A percentile compares a stretch with the other conserved stretches of the same genome.
Evolutionary conservation across 2,888 invertebrate genomes (phyloP).

Genomic region (Eupithecia abbreviata): DNA sequence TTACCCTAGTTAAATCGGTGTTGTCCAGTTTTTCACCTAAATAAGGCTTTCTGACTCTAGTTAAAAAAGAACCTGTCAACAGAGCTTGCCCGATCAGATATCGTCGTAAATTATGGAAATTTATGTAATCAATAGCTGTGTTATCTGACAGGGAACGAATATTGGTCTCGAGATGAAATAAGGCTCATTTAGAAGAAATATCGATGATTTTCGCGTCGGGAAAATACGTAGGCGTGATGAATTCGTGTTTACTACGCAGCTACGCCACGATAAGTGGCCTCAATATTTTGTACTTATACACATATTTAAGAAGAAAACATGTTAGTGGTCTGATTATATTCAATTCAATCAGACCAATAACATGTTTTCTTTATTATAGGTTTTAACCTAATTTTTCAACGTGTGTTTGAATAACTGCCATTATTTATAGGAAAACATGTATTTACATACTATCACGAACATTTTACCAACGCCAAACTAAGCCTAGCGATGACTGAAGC

Average conservation of each 20-base stretch:
- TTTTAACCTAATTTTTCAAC: no score
- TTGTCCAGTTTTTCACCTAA: neutral
- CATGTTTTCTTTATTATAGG: no score
- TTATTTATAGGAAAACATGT: neutral
- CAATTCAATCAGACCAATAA: no score
- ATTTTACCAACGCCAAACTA: neutral
- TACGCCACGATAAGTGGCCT: neutral
- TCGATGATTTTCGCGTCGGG: constrained; percentile 20
- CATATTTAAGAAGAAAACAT: neutral
- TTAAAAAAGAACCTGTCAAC: constrained; percentile 32
- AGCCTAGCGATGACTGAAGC: neutral
- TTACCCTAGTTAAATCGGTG: neutral
- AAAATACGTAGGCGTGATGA: constrained; percentile 12
- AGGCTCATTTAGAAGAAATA: constrained; percentile 25
- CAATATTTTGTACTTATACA: neutral
- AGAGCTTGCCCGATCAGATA: constrained; percentile 45
- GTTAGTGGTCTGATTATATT: neutral
- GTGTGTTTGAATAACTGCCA: neutral
- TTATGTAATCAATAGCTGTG: constrained; percentile 43
- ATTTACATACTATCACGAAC: neutral
- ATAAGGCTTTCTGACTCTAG: neutral
- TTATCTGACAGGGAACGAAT: constrained; percentile 30
- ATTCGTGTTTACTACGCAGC: constrained; percentile 9
- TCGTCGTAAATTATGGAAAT: constrained; percentile 51
- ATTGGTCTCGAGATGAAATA: constrained; percentile 29